Conservation (phyloP, 1,140 invertebrate species). For the Lucilia cuprina region DNA sequence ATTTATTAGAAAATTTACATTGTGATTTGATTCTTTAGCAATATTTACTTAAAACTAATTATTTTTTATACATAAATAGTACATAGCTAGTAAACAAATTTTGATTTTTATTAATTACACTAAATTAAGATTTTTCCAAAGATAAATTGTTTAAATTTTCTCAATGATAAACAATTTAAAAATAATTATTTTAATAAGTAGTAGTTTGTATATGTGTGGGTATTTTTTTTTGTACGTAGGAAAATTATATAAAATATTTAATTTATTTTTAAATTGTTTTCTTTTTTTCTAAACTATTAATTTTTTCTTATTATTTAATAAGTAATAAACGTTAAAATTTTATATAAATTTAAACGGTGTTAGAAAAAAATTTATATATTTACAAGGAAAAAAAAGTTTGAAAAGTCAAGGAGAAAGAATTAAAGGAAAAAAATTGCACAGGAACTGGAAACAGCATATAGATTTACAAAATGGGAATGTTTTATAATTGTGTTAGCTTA, state of each 20-base stretch:
- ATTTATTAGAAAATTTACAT: conserved; percentile 5
- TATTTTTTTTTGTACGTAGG: neutral
- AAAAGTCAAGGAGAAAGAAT: neutral
- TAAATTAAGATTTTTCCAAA: neutral
- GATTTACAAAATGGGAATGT: neutral
- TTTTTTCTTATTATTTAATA: conserved; percentile 6
- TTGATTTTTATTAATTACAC: neutral
- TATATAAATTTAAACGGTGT: neutral
- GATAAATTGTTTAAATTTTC: neutral
- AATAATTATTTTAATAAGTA: conserved; percentile 4
- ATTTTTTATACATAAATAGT: neutral
- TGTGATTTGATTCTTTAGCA: neutral
- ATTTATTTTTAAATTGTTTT: neutral
- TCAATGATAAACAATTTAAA: neutral
- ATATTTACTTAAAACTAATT: conserved; percentile 4
- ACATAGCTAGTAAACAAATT: neutral
- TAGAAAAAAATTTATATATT: neutral
- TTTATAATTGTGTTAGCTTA: neutral
- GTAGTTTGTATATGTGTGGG: neutral
- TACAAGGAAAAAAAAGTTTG: neutral
- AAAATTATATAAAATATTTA: conserved; percentile 10
- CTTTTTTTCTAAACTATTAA: conserved; percentile 23
- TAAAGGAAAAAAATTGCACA: neutral
- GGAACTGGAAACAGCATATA: neutral
- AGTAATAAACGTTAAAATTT: conserved; percentile 39